A percentile compares a stretch with the other conserved stretches of the same genome.
Conservation (phyloP, 2,113 vertebrate species). For the Phocoena sinus region DNA sequence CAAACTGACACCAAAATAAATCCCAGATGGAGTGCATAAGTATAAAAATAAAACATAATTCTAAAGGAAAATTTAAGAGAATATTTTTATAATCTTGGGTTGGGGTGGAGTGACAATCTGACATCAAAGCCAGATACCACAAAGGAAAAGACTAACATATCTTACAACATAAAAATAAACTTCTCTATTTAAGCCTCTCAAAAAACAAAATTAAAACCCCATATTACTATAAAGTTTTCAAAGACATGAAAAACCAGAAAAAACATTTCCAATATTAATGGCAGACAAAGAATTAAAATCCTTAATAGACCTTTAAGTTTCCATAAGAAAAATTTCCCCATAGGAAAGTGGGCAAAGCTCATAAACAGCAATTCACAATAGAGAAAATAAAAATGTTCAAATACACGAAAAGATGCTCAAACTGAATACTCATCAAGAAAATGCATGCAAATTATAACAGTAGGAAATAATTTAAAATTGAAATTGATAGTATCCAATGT, state of each 20-base stretch:
- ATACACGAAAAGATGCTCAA: neutral
- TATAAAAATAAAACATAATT: neutral
- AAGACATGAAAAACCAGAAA: conserved; percentile 1
- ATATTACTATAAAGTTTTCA: neutral
- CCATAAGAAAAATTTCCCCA: neutral
- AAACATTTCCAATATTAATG: neutral
- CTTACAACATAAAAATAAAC: neutral
- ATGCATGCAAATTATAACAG: neutral
- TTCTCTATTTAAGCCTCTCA: neutral
- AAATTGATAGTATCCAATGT: neutral
- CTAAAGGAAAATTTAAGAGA: neutral
- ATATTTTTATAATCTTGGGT: neutral
- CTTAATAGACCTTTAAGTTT: neutral
- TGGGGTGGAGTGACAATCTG: neutral
- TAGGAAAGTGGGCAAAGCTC: neutral
- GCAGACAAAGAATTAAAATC: neutral
- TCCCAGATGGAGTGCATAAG: neutral
- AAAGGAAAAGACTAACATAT: neutral
- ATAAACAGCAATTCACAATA: neutral
- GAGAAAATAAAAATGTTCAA: neutral
- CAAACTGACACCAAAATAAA: neutral
- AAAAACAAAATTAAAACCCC: neutral
- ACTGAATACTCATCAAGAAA: neutral
- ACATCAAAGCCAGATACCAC: neutral
- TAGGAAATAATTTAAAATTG: neutral